Evolutionary conservation across 2,888 invertebrate genomes (phyloP).

Genomic region (Cephus sareptanus): DNA sequence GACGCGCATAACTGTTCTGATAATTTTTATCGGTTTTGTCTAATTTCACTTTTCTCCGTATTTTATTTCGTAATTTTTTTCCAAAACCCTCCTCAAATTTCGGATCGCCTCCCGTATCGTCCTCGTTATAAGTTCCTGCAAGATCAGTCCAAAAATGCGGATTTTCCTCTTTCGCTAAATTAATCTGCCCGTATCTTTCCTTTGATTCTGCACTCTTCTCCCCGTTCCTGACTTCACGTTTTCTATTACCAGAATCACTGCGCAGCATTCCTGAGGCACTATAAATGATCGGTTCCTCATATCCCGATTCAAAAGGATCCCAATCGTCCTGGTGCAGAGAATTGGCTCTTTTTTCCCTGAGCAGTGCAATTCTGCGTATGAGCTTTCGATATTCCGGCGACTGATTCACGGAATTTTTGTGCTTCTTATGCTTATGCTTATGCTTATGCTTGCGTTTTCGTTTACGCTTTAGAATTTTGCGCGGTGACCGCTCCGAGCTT

Average conservation of each 20-base stretch:
- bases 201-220: background rate
- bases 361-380: slow-evolving; percentile 26
- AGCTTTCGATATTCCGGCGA: slow-evolving; percentile 28
- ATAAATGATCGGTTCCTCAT: slow-evolving; percentile 41
- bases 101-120: background rate
- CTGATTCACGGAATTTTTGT: slow-evolving; percentile 14
- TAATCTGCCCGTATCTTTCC: background rate
- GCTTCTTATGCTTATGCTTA: slow-evolving; percentile 16
- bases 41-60: background rate
- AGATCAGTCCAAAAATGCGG: background rate
- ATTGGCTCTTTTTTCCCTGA: slow-evolving; percentile 41
- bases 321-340: slow-evolving; percentile 23
- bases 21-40: background rate
- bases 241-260: background rate
- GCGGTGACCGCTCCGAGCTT: background rate
- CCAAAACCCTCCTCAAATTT: background rate
- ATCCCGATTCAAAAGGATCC: slow-evolving; percentile 31
- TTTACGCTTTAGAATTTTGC: slow-evolving; percentile 3
- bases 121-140: background rate
- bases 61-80: background rate
- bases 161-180: background rate
- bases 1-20: background rate
- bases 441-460: slow-evolving; percentile 26
- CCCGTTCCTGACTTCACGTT: background rate
- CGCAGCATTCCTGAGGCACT: slow-evolving; percentile 22